Evolutionary conservation across 2,113 vertebrate genomes (phyloP), one percentile per base, ranked within the genome.

Genomic region (Dasyurus viverrinus): DNA sequence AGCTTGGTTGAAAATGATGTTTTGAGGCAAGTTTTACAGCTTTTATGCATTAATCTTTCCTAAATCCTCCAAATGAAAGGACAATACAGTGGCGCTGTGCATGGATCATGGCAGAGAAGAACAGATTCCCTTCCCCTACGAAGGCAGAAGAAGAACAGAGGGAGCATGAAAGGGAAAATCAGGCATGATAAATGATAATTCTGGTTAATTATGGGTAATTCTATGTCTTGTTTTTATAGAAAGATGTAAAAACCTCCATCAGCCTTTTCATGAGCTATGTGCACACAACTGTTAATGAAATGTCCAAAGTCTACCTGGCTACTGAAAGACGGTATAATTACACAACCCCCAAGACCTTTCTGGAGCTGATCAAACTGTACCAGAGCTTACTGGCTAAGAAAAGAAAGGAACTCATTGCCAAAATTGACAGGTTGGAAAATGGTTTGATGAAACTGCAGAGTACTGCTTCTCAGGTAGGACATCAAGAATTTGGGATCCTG

Each of bases 321-420:
- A 54, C 90, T 0, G 99, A 99, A 97, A 95, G 98, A 26, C 98
- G 99, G 91, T 99, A 98, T 12, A 99, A 99, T 92, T 99, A 99
- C 36, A 99, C 98, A 91, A 99, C 99, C 0, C 98, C 99, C 9
- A 99, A 99, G 92, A 99, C 98, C 93, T 99, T 99, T 89, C 97
- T 99, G 97, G 99, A 99, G 97, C 98, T 98, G 97, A 99, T 99
- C 95, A 99, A 99, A 19, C 98, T 99, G 3, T 99, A 99, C 94
- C 98, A 99, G 98, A 98, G 90, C 92, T 98, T 99, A 93, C 98
- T 99, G 26, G 90, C 96, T 0, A 98, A 94, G 92, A 99, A 99
- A 96, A 97, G 98, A 36, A 94, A 6, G 0, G 98, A 98, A 48
- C 98, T 99, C n/a, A 95, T 96, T 0, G 97, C 98, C 97, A 99